Evolutionary conservation across 2,797 vertebrate species (phyloP).

Genomic region (Danionella dracula): DNA sequence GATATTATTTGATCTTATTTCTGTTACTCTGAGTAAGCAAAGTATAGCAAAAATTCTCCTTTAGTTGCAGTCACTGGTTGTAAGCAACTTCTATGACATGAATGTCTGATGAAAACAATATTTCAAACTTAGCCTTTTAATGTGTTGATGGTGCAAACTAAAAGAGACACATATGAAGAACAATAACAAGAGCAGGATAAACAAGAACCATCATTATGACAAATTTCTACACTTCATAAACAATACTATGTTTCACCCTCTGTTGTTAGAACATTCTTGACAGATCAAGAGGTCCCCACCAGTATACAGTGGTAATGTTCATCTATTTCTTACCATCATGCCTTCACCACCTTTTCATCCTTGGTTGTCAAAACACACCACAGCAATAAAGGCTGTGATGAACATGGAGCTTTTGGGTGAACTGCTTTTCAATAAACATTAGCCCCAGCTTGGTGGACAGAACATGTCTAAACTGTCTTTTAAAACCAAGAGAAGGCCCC

Average conservation of each 20-base stretch:
- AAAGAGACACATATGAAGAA: no score
- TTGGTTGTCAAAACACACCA: constrained; percentile 41
- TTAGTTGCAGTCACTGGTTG: no score
- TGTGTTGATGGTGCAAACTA: no score
- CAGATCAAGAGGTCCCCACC: constrained; percentile 34
- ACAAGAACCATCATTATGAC: no score
- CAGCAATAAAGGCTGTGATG: constrained; percentile 25
- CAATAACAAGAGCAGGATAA: no score
- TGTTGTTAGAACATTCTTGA: constrained; percentile 3
- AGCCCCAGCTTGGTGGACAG: constrained; percentile 4
- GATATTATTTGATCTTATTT: no score
- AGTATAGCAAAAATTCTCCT: no score
- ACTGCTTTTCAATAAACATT: constrained; percentile 44
- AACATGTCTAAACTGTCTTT: constrained; percentile 38
- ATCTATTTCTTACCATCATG: constrained; percentile 12
- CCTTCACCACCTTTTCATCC: constrained; percentile 35
- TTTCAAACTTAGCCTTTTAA: no score
- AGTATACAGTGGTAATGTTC: constrained; percentile 35
- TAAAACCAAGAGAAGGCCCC: constrained; percentile 1
- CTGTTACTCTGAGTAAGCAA: no score
- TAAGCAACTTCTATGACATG: no score
- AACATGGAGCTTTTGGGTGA: constrained; percentile 10
- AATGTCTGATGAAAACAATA: no score
- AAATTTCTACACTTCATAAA: no score
- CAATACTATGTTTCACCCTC: constrained; percentile 25